phyloP scores from a whole-genome alignment of 2,113 vertebrate species.

The Pimephales promelas region DNA sequence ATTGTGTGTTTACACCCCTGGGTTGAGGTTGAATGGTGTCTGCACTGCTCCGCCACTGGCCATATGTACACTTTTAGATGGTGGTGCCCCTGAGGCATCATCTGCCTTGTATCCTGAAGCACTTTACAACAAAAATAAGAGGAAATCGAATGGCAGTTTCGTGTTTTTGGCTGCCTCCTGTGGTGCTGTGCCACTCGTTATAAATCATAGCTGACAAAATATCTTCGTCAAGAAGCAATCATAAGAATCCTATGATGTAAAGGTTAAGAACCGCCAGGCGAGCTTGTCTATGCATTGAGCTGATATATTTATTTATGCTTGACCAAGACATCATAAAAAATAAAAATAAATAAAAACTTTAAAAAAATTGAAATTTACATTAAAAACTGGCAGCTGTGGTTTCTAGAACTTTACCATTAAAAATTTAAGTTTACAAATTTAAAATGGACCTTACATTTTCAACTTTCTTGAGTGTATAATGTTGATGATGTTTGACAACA shows the following conservation, averaged over 20 bases:
- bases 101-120: slow-evolving; percentile 18
- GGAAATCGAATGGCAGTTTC: slow-evolving; percentile 8
- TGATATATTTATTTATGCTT: not conserved
- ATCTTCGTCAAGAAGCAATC: not conserved
- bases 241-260: not conserved
- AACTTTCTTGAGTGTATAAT: no score
- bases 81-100: not conserved
- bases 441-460: no score
- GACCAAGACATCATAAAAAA: no score
- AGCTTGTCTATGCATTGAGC: not conserved
- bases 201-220: not conserved
- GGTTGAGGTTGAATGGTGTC: slow-evolving; percentile 10
- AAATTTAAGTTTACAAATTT: no score
- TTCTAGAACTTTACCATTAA: no score
- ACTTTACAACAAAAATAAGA: slow-evolving; percentile 23
- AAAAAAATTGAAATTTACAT: no score
- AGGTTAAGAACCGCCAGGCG: not conserved
- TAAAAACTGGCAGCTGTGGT: no score
- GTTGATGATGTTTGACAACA: no score
- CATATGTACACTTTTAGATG: slow-evolving; percentile 27
- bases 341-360: no score
- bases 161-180: slow-evolving; percentile 12
- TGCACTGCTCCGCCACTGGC: not conserved
- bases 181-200: not conserved
- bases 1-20: slow-evolving; percentile 26